Evolutionary conservation across 53 echinoderm and acorn worm genomes (phyloP).

Genomic region (Echinarachnius parma): DNA sequence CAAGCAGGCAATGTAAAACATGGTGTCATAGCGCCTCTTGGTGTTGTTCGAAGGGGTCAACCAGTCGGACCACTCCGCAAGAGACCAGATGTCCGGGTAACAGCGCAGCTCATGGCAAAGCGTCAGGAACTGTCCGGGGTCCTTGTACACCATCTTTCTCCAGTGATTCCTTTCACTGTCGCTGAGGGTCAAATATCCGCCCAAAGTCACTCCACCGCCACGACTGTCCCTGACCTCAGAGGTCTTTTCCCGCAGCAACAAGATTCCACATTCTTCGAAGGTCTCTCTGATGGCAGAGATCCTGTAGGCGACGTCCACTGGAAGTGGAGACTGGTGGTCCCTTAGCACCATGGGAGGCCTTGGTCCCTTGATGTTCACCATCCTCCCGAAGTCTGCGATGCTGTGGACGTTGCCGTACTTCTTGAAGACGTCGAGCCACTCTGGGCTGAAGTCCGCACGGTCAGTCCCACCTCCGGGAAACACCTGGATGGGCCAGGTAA

Average conservation of each 20-base stretch:
- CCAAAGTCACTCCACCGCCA: background rate
- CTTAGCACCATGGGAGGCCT: constrained; percentile 53
- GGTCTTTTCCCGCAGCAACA: constrained; percentile 37
- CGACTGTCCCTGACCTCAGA: background rate
- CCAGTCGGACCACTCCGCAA: constrained; percentile 81
- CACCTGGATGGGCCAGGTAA: too few species aligned
- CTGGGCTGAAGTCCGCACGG: constrained; percentile 73
- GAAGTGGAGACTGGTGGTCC: constrained; percentile 49
- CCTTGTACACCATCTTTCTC: constrained; percentile 65
- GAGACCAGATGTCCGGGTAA: constrained; percentile 83
- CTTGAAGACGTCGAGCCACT: constrained; percentile 75
- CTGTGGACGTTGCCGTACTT: constrained; percentile 54
- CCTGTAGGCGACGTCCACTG: constrained; percentile 82
- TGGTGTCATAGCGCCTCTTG: constrained; percentile 72
- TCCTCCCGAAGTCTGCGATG: constrained; percentile 61
- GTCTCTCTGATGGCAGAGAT: constrained; percentile 99
- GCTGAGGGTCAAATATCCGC: background rate
- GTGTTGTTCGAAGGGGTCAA: constrained; percentile 66
- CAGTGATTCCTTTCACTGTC: constrained; percentile 41
- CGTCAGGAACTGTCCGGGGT: constrained; percentile 67
- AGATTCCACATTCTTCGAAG: constrained; percentile 87
- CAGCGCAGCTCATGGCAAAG: constrained; percentile 56
- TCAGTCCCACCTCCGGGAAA: constrained; percentile 89
- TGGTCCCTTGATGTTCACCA: constrained; percentile 47
- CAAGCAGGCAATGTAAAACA: constrained; percentile 78